phyloP scores from a whole-genome alignment of 2,113 vertebrate species.

The Dicrurus megarhynchus region DNA sequence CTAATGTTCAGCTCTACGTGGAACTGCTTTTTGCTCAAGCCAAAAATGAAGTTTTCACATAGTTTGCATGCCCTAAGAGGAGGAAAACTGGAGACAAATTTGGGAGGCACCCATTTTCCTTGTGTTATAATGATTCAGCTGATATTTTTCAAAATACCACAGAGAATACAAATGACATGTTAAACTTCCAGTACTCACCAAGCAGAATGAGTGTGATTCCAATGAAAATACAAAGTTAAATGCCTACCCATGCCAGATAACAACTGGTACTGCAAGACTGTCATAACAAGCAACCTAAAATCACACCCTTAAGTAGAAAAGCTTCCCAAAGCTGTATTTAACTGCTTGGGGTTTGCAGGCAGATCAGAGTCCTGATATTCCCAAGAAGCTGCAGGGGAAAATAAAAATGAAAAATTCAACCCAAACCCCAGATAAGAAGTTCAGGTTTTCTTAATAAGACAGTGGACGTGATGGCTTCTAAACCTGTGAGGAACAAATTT shows the following conservation, averaged over 20 bases:
- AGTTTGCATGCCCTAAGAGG: slow-evolving; percentile 4
- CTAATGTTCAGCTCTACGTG: neutral
- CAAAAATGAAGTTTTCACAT: slow-evolving; percentile 22
- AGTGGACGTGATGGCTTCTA: neutral
- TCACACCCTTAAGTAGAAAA: slow-evolving; percentile 1
- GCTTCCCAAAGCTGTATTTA: neutral
- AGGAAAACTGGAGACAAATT: neutral
- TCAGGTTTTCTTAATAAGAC: neutral
- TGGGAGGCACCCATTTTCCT: neutral
- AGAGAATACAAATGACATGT: neutral
- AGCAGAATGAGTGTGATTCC: neutral
- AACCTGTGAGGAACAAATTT: neutral
- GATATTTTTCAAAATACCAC: slow-evolving; percentile 25
- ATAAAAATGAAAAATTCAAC: neutral
- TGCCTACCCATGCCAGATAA: neutral
- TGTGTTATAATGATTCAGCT: neutral
- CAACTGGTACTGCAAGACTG: neutral
- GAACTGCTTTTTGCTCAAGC: neutral
- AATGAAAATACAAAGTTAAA: neutral
- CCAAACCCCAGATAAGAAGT: neutral
- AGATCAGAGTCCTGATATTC: neutral
- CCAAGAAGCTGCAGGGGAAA: neutral
- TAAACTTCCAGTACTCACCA: neutral
- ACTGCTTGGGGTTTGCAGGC: neutral
- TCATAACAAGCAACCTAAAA: neutral